Conservation (phyloP, 2,797 vertebrate genomes). For the Pangasius mekongensis region DNA sequence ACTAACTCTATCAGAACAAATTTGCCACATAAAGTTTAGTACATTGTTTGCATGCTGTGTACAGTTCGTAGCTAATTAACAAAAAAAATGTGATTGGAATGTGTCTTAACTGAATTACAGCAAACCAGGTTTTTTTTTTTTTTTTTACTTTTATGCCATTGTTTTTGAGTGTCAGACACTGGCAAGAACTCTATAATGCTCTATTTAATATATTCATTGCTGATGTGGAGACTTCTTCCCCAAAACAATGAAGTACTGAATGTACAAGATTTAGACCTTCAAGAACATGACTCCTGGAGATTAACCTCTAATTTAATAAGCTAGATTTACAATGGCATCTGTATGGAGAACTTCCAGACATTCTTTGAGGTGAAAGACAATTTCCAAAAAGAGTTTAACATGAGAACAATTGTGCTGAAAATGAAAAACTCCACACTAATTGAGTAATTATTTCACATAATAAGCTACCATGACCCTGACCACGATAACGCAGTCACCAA, state of each 20-base stretch:
- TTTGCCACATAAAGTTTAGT: neutral
- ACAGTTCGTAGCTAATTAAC: neutral
- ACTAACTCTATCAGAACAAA: neutral
- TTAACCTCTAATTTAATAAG: constrained; percentile 26
- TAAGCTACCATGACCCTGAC: neutral
- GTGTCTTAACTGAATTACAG: neutral
- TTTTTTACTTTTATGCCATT: neutral
- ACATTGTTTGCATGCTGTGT: neutral
- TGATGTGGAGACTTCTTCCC: neutral
- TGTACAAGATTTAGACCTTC: constrained; percentile 1
- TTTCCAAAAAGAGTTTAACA: neutral
- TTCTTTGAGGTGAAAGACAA: neutral
- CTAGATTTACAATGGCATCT: constrained; percentile 18
- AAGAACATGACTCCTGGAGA: constrained; percentile 9
- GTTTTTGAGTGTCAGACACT: neutral
- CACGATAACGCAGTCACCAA: neutral
- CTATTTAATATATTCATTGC: neutral
- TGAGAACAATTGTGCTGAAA: neutral
- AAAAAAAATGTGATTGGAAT: neutral
- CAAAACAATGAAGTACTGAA: neutral
- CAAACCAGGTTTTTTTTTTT: neutral
- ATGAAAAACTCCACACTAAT: neutral
- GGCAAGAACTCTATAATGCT: neutral
- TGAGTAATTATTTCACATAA: neutral
- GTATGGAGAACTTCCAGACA: constrained; percentile 26